These are phyloP conservation scores for Andrena dorsata DNA, from an alignment of 2,888 invertebrate genomes.

Conservation along the genomic window DNA sequence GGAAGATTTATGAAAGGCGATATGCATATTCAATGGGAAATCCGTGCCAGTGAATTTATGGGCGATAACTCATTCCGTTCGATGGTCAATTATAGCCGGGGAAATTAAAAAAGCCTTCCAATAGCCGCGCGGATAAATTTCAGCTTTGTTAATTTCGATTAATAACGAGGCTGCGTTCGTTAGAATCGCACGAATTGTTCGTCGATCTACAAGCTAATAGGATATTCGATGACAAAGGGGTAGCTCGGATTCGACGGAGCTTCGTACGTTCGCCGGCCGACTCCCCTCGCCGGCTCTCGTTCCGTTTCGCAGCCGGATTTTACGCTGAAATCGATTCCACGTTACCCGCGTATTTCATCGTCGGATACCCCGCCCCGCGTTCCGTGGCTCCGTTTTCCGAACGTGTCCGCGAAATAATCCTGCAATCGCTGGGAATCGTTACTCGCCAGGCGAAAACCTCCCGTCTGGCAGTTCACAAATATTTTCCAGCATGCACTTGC, in stretches of 20 bases:
- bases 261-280: too few relatives aligned
- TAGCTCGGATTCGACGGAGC: slow-evolving; percentile 8
- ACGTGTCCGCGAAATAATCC: slow-evolving; percentile 33
- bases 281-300: not conserved
- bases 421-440: not conserved
- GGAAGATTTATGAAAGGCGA: slow-evolving; percentile 42
- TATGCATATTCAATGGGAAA: slow-evolving; percentile 32
- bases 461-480: slow-evolving; percentile 14
- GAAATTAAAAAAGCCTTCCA: slow-evolving; percentile 40
- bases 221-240: slow-evolving; percentile 5
- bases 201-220: slow-evolving; percentile 5
- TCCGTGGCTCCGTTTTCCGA: slow-evolving; percentile 8
- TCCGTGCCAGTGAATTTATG: slow-evolving; percentile 38
- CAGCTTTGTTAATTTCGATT: slow-evolving; percentile 41
- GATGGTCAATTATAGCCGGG: slow-evolving; percentile 29
- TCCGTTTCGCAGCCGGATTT: slow-evolving; percentile 4
- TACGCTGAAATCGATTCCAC: slow-evolving; percentile 32
- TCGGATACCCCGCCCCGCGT: not conserved
- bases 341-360: slow-evolving; percentile 6
- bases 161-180: slow-evolving; percentile 22
- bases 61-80: slow-evolving; percentile 39
- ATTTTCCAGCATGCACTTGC: slow-evolving; percentile 13
- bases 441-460: not conserved
- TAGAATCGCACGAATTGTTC: slow-evolving; percentile 11
- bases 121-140: slow-evolving; percentile 33